phyloP scores from a whole-genome alignment of 2,888 invertebrate species.

The Epsilonema sp. region DNA sequence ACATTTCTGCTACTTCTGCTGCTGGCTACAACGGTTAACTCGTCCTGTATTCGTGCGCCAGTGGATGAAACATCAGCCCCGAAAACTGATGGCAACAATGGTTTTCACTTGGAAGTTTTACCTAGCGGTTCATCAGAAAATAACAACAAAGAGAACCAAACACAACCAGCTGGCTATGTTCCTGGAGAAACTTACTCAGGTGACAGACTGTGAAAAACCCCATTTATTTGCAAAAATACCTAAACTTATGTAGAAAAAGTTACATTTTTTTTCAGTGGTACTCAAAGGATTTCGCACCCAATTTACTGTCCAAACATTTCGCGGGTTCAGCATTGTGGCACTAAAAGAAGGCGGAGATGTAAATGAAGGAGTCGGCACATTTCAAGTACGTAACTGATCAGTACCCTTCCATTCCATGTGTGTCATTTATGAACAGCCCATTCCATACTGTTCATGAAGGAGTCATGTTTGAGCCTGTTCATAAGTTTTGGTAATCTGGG shows the following conservation, averaged over 20 bases:
- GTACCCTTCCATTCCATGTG: neutral
- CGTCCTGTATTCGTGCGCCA: too few species aligned
- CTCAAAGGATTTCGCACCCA: slow-evolving; percentile 23
- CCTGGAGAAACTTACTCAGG: slow-evolving; percentile 9
- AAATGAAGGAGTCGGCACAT: neutral
- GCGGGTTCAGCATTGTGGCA: slow-evolving; percentile 24
- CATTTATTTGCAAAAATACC: neutral
- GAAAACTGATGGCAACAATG: slow-evolving; percentile 1
- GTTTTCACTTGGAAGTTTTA: slow-evolving; percentile 2
- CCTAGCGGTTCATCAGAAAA: too few species aligned
- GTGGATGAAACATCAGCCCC: neutral
- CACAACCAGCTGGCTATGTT: slow-evolving; percentile 7
- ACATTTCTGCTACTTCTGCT: too few species aligned
- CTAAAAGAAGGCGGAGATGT: neutral
- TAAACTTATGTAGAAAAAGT: too few species aligned
- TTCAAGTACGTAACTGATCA: neutral
- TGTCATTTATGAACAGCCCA: too few species aligned
- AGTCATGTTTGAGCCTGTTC: too few species aligned
- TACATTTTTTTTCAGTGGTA: slow-evolving; percentile 17
- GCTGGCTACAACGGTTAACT: too few species aligned
- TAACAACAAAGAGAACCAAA: too few species aligned
- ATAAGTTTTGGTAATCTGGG: too few species aligned
- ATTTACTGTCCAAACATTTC: slow-evolving; percentile 28
- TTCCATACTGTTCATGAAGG: too few species aligned
- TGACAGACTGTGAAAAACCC: neutral